Conservation (phyloP, 2,797 vertebrate species). For the Syndactyla subalaris region DNA sequence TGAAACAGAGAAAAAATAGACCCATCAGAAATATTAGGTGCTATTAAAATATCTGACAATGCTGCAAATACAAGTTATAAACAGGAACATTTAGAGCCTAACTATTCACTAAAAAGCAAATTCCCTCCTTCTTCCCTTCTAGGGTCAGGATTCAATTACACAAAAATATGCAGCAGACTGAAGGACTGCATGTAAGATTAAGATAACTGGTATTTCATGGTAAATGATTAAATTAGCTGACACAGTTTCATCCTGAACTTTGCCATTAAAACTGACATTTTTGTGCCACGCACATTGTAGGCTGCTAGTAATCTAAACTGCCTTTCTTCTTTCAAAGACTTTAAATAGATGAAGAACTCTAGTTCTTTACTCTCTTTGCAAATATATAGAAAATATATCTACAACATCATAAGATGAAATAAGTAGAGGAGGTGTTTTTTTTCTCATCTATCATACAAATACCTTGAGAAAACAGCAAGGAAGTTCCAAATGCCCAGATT, state of each 20-base stretch:
- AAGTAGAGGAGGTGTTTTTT: background rate
- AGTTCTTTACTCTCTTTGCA: constrained; percentile 56
- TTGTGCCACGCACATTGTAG: constrained; percentile 40
- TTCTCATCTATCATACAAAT: constrained; percentile 10
- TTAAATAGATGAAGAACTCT: constrained; percentile 49
- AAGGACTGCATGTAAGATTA: constrained; percentile 66
- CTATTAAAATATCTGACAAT: constrained; percentile 25
- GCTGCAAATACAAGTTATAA: constrained; percentile 17
- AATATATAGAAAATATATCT: constrained; percentile 28
- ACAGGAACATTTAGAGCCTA: constrained; percentile 44
- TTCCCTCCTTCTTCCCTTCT: constrained; percentile 39
- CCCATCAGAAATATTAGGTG: background rate
- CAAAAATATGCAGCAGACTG: constrained; percentile 56
- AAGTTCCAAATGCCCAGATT: constrained; percentile 45
- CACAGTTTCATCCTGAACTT: constrained; percentile 74
- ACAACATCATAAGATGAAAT: constrained; percentile 9
- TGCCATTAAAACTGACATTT: constrained; percentile 70
- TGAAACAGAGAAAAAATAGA: constrained; percentile 1
- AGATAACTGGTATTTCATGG: constrained; percentile 72
- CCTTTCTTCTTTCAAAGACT: constrained; percentile 69
- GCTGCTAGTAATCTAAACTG: constrained; percentile 64
- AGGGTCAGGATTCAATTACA: constrained; percentile 72
- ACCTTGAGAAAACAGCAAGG: constrained; percentile 46
- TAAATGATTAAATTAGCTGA: constrained; percentile 77
- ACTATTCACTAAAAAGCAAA: constrained; percentile 63